These are phyloP conservation scores for Solea senegalensis DNA, from an alignment of 2,113 vertebrate genomes.

Conservation along the genomic window DNA sequence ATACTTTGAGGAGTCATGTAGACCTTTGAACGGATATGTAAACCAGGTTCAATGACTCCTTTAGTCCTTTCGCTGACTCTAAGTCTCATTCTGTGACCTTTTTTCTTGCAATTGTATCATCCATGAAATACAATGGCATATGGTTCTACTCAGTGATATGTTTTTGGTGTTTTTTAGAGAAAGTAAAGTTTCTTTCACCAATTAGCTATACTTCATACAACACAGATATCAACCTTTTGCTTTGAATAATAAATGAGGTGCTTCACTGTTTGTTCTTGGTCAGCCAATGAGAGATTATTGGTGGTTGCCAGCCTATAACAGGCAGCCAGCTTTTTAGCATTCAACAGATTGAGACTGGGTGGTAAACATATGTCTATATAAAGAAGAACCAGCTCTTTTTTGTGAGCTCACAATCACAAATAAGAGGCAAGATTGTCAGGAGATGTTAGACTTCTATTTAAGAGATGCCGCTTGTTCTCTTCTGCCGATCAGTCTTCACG, in stretches of 20 bases:
- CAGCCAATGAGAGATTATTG: too few species aligned
- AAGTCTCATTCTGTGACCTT: neutral
- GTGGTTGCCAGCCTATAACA: too few species aligned
- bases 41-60: neutral
- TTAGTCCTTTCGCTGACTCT: neutral
- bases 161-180: too few species aligned
- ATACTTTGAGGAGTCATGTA: neutral
- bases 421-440: constrained; percentile 18
- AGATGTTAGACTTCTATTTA: constrained; percentile 36
- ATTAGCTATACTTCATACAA: too few species aligned
- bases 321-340: too few species aligned
- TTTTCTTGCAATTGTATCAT: too few species aligned
- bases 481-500: constrained; percentile 29
- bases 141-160: too few species aligned
- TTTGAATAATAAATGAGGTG: too few species aligned
- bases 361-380: neutral
- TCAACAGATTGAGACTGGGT: neutral
- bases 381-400: constrained; percentile 2
- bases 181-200: too few species aligned
- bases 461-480: constrained; percentile 20
- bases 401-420: constrained; percentile 13
- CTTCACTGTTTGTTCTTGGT: too few species aligned
- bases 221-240: too few species aligned
- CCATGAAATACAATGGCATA: too few species aligned
- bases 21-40: neutral